Base-by-base conservation (phyloP, 2,113 vertebrate species). In the Nothocercus nigrocapillus region DNA sequence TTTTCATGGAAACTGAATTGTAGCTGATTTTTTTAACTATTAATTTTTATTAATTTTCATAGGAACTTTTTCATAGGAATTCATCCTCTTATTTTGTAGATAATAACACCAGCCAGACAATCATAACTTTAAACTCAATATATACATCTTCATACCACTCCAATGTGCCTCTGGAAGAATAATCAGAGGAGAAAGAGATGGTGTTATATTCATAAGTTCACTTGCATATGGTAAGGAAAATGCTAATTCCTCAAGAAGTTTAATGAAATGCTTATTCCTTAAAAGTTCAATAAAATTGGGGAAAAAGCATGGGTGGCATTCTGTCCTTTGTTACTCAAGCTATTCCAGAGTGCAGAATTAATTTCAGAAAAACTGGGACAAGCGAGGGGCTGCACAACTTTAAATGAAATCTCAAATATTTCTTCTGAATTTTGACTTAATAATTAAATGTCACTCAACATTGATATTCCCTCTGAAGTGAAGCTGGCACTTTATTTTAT, bases 1-100 rank as follows among this genome's bases (percentile, higher is more conserved):
- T 79, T 95, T 94, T 91, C 14, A n/a, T 75, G 59, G 18, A 69
- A 81, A 49, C 11, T 70, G 53, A 68, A 7, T 67, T 63, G 11
- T 19, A 79, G 47, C 24, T 63, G 14, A 17, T 18, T 76, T 56
- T 76, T 56, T 17, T 51, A 51, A 20, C 22, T 51, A 30, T 44
- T 28, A 1, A 30, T 13, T 30, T 51, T n/a, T 53, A 34, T 66
- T 75, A 67, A 51, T 14, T 25, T 3, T 27, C n/a, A 27, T 68
- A 78, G 61, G 36, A 47, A 67, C 9, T 49, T 14, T 25, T 3
- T 27, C n/a, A 27, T 68, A 78, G 61, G 36, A 47, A 67, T 8
- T 49, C 14, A 8, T 36, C 64, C 38, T 84, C 9, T 38, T 91
- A 66, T 73, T 80, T 82, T 30, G 47, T 53, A 25, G 20, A 7